Base-by-base conservation (phyloP, 2,797 vertebrate species). In the Megalops cyprinoides region DNA sequence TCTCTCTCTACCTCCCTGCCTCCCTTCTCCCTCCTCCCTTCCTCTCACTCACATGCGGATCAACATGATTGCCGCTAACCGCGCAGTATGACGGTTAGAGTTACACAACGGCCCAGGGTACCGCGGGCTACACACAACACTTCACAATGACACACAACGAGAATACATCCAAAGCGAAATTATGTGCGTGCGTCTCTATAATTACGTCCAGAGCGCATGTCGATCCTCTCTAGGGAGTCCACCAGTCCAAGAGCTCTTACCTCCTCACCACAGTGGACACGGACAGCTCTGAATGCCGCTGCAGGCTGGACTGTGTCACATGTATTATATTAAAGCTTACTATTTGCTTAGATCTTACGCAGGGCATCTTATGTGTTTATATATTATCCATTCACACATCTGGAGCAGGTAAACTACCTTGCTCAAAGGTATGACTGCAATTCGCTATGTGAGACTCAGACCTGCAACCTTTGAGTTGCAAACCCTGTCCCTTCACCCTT, bases 21-120 rank as follows among this genome's bases (percentile, higher is more conserved):
- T 76, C n/a, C 28, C 23, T n/a, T 85, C 86, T 71, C 37, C 37
- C 51, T 8, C 82, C 89, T 88, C 89, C 80, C 86, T 86, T 82
- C 67, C 65, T 76, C n/a, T 28, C 23, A 48, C 82, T 84, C 84
- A 79, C 88, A 80, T 83, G 88, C 85, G 79, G 89, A 89, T 88
- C 82, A 88, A 84, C 87, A 85, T 83, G 82, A 86, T 77, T 58
- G 83, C 87, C 82, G 20, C 39, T 69, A 79, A 76, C 80, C n/a
- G 84, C 83, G 48, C 49, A 83, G 83, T 83, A 80, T 74, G 42
- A 76, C 85, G 82, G 53, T 56, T 31, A 23, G 49, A 79, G 79
- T 91, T 90, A 90, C 88, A 86, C 87, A 90, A 91, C 76, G 49
- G 31, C 79, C 53, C 79, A 3, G 75, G 25, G 14, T 48, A 74